Evolutionary conservation across 30 jellyfish, hydroid and myxozoan species (phyloP), one percentile per base, ranked within the genome.

Genomic region (Hydractinia echinata): DNA sequence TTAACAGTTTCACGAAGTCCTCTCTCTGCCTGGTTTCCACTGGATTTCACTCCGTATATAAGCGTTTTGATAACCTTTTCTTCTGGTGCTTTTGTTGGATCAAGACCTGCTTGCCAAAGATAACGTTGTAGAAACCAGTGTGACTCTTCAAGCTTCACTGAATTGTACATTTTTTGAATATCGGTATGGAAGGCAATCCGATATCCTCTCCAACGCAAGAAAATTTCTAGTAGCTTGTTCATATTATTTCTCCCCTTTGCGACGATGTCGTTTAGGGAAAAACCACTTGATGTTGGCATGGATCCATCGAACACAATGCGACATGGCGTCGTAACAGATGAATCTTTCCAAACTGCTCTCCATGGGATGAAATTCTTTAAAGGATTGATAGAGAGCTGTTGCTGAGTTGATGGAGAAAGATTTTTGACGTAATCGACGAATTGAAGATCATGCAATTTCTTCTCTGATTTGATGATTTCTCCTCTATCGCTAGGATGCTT

Each of bases 321-420:
- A 16, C 4, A 72, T 9, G 81, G 81, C 0, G 64, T 72, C 9
- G 66, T n/a, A 7, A 72, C 10, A 6, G 81, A 72, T 16, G 73
- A 72, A 44, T 72, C 81, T 72, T 72, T 72, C 81, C 74, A 72
- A 10, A 72, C 81, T 30, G 81, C 81, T 44, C 81, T 30, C 81
- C 81, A 72, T 6, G 58, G 64, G 21, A 72, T 72, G 2, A 8
- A 72, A 4, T 0, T 72, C 71, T 72, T 8, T 7, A 72, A 18
- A 1, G 73, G 66, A 51, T 72, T 8, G 13, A 30, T 7, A 8
- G 58, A 30, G 8, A 72, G 49, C 8, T 9, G 10, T 51, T 72
- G 58, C n/a, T 72, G 81, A 30, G n/a, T 18, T 15, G n/a, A 15
- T 68, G 15, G 53, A 11, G 50, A n/a, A 10, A 3, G 66, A 51